Base-by-base conservation (phyloP, 2,113 vertebrate species). In the Ochotona curzoniae region DNA sequence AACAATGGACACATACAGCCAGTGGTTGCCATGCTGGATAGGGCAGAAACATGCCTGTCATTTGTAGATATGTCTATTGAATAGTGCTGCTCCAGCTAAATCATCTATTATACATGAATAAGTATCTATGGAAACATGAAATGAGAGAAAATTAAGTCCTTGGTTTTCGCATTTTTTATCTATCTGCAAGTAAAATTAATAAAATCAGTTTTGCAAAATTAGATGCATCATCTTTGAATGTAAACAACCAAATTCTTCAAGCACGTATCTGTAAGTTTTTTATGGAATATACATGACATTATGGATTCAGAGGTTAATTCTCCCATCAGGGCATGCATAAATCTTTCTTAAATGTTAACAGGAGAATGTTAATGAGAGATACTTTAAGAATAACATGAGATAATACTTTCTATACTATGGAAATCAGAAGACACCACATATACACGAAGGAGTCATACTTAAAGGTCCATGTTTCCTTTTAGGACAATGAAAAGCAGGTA, bases 271-370 rank as follows among this genome's bases (percentile, higher is more conserved):
- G 51, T 89, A 95, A 83, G 74, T 69, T 95, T 93, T 96, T 96
- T 90, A 94, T 93, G 87, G 85, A 94, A 95, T 93, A 91, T 82
- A 95, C 88, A 90, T 95, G 94, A 95, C 90, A 96, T 97, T 95
- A 96, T 23, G 92, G 91, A 94, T 92, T 96, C 95, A 96, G 95
- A 97, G 85, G 90, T 93, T 96, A 97, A 95, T 88, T 96, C 63
- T 88, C 54, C 93, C 90, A 91, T 96, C 63, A 93, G 83, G 76
- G 38, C 73, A 90, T 87, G 89, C 86, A 97, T 93, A 89, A 92
- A 96, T 93, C 73, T 94, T 93, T 61, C 80, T 81, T 93, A 90
- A 96, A 94, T 96, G 88, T 96, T 96, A 96, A 93, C 57, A 74
- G 54, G 70, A 88, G 49, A 95, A 94, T 87, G 71, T 60, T 96